Evolutionary conservation across 2,797 vertebrate species (phyloP).

Genomic region (Crossoptilon crossoptilon): DNA sequence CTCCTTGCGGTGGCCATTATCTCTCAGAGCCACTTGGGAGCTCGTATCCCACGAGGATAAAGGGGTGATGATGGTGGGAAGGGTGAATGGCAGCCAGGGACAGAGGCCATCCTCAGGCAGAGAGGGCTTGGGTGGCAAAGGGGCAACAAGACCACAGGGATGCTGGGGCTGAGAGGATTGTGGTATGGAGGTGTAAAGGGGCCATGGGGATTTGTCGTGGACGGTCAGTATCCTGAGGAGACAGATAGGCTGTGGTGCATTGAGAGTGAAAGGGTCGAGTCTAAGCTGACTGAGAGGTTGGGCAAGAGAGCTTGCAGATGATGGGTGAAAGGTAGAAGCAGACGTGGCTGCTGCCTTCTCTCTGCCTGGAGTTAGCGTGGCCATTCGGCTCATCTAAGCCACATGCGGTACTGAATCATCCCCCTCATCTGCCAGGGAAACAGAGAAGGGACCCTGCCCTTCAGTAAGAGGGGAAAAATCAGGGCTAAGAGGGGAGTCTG

Average conservation of each 20-base stretch:
- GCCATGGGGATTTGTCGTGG: accelerated
- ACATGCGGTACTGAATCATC: accelerated
- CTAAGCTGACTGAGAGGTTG: neutral
- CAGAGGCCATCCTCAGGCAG: accelerated
- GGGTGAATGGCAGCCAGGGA: accelerated
- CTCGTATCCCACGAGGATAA: accelerated
- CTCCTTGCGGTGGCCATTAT: no score
- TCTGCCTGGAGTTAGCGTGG: accelerated
- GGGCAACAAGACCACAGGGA: neutral
- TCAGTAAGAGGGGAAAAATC: neutral
- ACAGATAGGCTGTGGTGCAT: neutral
- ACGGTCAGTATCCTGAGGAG: neutral
- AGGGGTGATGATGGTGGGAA: accelerated
- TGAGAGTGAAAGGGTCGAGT: accelerated
- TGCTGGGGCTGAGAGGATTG: neutral
- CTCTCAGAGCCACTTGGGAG: accelerated
- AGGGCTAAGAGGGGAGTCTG: neutral
- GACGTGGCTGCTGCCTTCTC: accelerated
- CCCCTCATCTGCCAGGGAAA: neutral
- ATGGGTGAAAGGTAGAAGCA: accelerated
- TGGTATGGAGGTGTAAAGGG: accelerated
- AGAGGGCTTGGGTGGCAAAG: accelerated
- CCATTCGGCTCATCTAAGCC: accelerated
- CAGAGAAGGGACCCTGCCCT: accelerated
- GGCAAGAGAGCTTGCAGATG: accelerated